A percentile compares a stretch with the other conserved stretches of the same genome.
Conservation (phyloP, 1,140 invertebrate species). For the Aphelinus atriplicis region DNA sequence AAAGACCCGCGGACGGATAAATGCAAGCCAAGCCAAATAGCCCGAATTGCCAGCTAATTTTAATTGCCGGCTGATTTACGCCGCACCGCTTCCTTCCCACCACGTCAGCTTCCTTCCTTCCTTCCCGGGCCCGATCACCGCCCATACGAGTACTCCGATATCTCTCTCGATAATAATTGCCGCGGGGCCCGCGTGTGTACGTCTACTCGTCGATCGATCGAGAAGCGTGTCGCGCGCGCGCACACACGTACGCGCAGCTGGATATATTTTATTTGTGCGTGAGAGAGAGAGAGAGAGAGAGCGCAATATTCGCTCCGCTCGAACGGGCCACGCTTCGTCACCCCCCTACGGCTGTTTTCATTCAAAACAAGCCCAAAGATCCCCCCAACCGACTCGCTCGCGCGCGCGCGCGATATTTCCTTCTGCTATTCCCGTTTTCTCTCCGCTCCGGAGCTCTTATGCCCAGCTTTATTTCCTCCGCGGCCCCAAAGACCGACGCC, state of each 20-base stretch:
- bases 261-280: neutral
- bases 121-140: no score
- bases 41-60: conserved; percentile 63
- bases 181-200: no score
- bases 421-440: conserved; percentile 35
- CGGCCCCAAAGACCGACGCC: no score
- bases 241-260: no score
- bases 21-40: conserved; percentile 63
- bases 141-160: no score
- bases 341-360: conserved; percentile 56
- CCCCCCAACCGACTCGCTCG: neutral
- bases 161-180: no score
- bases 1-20: conserved; percentile 63
- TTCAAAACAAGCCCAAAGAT: conserved; percentile 60
- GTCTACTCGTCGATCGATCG: no score
- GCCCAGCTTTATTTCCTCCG: no score
- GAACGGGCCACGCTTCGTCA: conserved; percentile 53
- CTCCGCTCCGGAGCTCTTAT: no score
- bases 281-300: conserved; percentile 25
- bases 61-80: conserved; percentile 63
- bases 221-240: no score
- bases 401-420: conserved; percentile 46
- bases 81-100: conserved; percentile 31
- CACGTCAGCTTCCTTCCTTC: no score
- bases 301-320: conserved; percentile 55